Conservation (phyloP, 2,797 vertebrate genomes). For the Cynodonichthys magdalenae region DNA sequence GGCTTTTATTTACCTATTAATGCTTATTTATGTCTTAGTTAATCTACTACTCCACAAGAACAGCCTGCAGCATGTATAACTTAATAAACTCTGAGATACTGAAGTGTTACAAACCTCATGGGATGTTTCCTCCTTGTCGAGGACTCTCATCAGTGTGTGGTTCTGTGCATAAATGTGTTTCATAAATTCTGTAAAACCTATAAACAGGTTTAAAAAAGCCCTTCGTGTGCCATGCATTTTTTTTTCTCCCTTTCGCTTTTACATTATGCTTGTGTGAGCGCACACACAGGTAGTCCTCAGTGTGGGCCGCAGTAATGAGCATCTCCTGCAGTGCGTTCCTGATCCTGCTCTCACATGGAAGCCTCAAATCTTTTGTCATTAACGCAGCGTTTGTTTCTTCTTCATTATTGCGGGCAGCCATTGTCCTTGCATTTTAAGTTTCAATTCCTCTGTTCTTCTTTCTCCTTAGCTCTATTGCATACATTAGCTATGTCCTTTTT, state of each 20-base stretch:
- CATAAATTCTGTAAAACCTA: constrained; percentile 3
- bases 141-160: constrained; percentile 18
- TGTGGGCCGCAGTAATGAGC: constrained; percentile 60
- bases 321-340: constrained; percentile 45
- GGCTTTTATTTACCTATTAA: constrained; percentile 13
- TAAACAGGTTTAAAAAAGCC: constrained; percentile 6
- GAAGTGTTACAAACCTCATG: constrained; percentile 40
- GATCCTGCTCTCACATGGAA: constrained; percentile 51
- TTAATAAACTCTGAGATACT: constrained; percentile 45
- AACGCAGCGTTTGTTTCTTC: constrained; percentile 39
- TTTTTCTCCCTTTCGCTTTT: constrained; percentile 17
- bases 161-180: neutral
- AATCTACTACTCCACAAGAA: constrained; percentile 31
- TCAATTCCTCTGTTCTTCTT: constrained; percentile 54
- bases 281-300: constrained; percentile 44
- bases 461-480: constrained; percentile 41
- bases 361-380: constrained; percentile 60
- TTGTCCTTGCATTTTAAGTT: constrained; percentile 69
- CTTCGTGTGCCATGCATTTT: constrained; percentile 2
- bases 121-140: constrained; percentile 27
- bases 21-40: constrained; percentile 32
- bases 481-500: constrained; percentile 33
- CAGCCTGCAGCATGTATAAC: constrained; percentile 41
- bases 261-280: constrained; percentile 17
- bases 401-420: constrained; percentile 56